Base-by-base conservation (phyloP, 2,888 invertebrate species). In the Pristionchus exspectatus region DNA sequence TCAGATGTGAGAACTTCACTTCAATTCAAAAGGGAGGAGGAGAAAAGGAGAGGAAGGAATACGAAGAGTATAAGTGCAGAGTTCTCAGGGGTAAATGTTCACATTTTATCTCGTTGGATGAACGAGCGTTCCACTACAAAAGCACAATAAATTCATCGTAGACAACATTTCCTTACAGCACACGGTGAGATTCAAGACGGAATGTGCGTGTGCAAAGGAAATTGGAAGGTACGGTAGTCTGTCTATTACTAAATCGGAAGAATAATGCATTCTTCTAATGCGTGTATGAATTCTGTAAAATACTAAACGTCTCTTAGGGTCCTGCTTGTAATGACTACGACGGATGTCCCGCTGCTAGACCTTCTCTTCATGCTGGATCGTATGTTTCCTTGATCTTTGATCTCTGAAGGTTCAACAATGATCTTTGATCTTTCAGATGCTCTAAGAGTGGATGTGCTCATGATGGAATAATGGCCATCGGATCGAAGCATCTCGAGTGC, bases 401-500 rank as follows among this genome's bases (percentile, higher is more conserved):
- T 85, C 56, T 84, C 24, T 81, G 38, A 21, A 21, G 38, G 14
- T 77, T 44, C 14, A 77, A 1, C 2, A 30, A 18, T 74, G 33
- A 44, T 77, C 54, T 27, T 66, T 66, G 21, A 44, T 50, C 54
- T 92, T 94, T 83, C 91, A 94, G 94, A 59, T 94, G 94, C 92
- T 92, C 94, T 14, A 90, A 93, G 27, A 93, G 94, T 90, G 90
- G 91, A 38, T 94, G 94, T 89, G 92, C 93, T 27, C 92, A 94
- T 91, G 93, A 92, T 56, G 94, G 94, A 90, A 90, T 91, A n/a
- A 88, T 94, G 72, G 94, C 94, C 14, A 91, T 94, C 44, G 94
- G 94, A 33, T 91, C 91, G 77, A 92, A 92, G 87, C 91, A 92
- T 74, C 90, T 94, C 85, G 94, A 94, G 87, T 94, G 94, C 90